Evolutionary conservation across 2,113 vertebrate species (phyloP).

Genomic region (Gopherus flavomarginatus): DNA sequence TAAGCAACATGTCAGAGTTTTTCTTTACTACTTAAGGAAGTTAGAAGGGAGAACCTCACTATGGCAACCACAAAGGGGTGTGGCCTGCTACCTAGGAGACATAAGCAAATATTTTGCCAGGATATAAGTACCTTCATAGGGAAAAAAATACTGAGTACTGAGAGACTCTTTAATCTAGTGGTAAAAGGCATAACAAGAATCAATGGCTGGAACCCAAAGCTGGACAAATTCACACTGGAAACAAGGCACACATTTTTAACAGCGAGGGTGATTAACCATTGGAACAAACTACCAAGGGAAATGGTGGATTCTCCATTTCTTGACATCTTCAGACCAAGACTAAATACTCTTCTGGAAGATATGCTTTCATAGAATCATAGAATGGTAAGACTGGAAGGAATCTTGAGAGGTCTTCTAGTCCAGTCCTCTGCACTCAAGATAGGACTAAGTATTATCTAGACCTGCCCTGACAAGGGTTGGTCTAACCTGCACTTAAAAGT

Average conservation of each 20-base stretch:
- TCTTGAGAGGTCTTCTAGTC: no score
- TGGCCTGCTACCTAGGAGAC: slow-evolving; percentile 16
- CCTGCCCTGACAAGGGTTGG: no score
- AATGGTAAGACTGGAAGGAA: no score
- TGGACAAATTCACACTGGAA: no score
- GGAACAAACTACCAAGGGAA: not conserved
- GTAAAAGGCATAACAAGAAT: no score
- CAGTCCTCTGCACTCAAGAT: no score
- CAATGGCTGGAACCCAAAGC: no score
- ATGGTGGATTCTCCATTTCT: not conserved
- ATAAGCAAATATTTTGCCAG: slow-evolving; percentile 49
- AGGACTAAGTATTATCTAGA: no score
- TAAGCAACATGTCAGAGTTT: not conserved
- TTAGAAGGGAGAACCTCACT: slow-evolving; percentile 32
- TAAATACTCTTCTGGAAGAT: not conserved
- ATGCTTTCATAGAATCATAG: not conserved
- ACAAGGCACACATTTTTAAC: no score
- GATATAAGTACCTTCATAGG: no score
- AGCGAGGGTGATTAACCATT: not conserved
- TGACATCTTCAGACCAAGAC: not conserved
- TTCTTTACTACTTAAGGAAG: slow-evolving; percentile 4
- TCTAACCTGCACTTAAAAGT: no score
- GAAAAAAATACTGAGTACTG: not conserved
- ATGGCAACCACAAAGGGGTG: slow-evolving; percentile 57
- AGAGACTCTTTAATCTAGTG: no score